Conservation (phyloP, 2,797 vertebrate genomes). For the Helostoma temminkii region DNA sequence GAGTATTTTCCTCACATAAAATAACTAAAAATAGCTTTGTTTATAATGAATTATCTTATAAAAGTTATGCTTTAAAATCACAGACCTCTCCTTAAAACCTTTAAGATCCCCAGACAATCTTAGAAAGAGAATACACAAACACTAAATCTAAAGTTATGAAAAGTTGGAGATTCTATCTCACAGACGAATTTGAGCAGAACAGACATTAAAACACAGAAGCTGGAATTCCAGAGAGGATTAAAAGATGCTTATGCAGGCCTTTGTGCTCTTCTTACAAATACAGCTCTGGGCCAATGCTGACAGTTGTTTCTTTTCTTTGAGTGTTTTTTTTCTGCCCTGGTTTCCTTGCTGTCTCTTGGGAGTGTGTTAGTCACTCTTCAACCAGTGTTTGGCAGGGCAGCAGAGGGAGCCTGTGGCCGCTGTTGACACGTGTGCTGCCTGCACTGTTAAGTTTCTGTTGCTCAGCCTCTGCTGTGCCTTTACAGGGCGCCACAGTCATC, state of each 20-base stretch:
- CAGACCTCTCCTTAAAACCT: neutral
- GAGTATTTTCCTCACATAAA: too few species aligned
- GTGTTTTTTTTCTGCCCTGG: constrained; percentile 18
- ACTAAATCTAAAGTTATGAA: constrained; percentile 22
- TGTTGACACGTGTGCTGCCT: constrained; percentile 68
- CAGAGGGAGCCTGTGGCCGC: constrained; percentile 50
- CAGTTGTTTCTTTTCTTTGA: constrained; percentile 60
- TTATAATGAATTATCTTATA: too few species aligned
- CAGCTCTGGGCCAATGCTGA: constrained; percentile 45
- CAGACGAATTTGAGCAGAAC: constrained; percentile 33
- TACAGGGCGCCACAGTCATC: constrained; percentile 26
- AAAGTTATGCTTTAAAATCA: too few species aligned
- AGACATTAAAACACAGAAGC: constrained; percentile 27
- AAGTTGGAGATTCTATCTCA: constrained; percentile 33
- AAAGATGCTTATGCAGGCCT: constrained; percentile 27
- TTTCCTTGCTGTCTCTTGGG: constrained; percentile 56
- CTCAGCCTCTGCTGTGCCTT: constrained; percentile 25
- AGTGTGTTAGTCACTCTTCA: constrained; percentile 63
- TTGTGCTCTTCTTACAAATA: constrained; percentile 56
- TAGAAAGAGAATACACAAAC: constrained; percentile 21
- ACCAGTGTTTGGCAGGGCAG: constrained; percentile 54
- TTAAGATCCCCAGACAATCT: neutral
- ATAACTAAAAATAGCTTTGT: too few species aligned
- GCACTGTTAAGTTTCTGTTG: constrained; percentile 57
- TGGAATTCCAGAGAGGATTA: constrained; percentile 33